Evolutionary conservation across 2,888 invertebrate genomes (phyloP), one percentile per base, ranked within the genome.

Genomic region (Lasioglossum pauxillum): DNA sequence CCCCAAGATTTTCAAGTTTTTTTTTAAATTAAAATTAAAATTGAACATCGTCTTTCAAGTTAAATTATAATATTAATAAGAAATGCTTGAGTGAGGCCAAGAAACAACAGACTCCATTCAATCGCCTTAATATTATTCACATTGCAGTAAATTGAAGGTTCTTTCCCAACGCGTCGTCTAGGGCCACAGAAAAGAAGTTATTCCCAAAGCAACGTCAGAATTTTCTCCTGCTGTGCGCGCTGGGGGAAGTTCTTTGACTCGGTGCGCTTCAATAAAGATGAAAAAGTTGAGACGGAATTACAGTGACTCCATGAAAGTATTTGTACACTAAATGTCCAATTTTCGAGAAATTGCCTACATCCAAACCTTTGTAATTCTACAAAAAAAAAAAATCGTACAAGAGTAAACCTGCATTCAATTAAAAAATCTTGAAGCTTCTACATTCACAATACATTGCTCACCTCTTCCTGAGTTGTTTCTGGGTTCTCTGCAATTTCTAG

Each of bases 261-360:
- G 27, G 10, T 23, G 35, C 27, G 41, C n/a, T 12, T n/a, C 64
- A 14, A 35, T 60, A 60, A 31, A 31, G 74, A 38, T 44, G n/a
- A 14, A 27, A 27, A 31, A 19, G 5, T 31, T 35, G 38, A 75
- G 31, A 16, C 57, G 64, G 77, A 57, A 80, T 80, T 74, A 74
- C 23, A 76, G 57, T 35, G 46, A 72, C 10, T 31, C 75, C 12
- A 31, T 64, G 31, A 12, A 64, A 27, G 23, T 16, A 60, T 64
- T 31, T 16, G 16, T 27, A 27, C 16, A 31, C 2, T 27, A 5
- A 31, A 31, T 64, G 10, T 64, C 2, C 5, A 16, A 27, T 31
- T 64, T 53, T 3, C 2, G 23, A 2, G 19, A 49, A 49, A 19
- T 19, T 19, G 8, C 8, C 23, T 53, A 53, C 23, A 53, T 23